Percentiles rank a stretch among this genome's conserved stretches.
phyloP scores from a whole-genome alignment of 2,113 vertebrate genomes.

The Charina bottae region DNA sequence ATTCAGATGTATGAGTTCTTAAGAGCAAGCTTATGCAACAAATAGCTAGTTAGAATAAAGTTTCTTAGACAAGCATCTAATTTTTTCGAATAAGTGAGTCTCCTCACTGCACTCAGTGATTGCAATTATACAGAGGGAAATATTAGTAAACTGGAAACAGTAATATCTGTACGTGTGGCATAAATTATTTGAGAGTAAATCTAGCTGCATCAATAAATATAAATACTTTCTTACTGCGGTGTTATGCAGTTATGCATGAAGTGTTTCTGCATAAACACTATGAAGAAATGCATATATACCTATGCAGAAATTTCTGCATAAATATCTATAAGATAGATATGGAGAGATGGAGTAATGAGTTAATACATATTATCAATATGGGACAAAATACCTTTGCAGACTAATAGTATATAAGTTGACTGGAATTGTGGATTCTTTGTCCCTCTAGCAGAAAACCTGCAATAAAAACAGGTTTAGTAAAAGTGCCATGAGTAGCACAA shows the following conservation, averaged over 20 bases:
- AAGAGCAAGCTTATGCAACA: neutral
- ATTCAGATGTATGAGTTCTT: neutral
- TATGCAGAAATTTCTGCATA: neutral
- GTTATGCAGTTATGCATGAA: neutral
- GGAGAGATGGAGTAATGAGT: neutral
- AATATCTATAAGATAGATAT: neutral
- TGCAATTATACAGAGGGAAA: neutral
- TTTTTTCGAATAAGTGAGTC: neutral
- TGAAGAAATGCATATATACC: neutral
- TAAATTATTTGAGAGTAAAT: neutral
- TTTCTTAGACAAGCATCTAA: neutral
- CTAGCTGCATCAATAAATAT: neutral
- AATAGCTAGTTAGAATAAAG: neutral
- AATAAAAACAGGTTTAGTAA: neutral
- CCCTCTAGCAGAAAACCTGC: neutral
- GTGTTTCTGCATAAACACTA: neutral
- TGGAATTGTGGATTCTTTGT: neutral
- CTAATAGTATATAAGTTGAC: neutral
- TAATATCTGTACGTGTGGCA: neutral
- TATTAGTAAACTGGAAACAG: neutral
- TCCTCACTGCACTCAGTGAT: neutral
- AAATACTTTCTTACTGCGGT: neutral
- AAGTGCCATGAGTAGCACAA: neutral
- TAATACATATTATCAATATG: neutral
- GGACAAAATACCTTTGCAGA: neutral